phyloP scores from a whole-genome alignment of 2,888 invertebrate species.

The Oligia latruncula region DNA sequence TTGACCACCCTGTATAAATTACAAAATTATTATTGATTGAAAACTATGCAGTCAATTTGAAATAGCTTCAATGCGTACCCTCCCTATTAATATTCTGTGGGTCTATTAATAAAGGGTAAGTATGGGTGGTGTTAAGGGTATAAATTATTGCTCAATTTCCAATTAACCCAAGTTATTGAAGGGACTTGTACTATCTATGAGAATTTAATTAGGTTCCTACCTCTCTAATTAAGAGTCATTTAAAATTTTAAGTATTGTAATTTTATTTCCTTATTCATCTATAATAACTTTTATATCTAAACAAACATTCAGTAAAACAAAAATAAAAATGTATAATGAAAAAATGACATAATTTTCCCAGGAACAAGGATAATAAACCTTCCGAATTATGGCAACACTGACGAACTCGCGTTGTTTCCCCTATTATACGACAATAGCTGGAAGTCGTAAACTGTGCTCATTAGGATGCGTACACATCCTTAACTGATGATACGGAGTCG shows the following conservation, averaged over 20 bases:
- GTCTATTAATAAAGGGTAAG: neutral
- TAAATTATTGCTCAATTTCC: neutral
- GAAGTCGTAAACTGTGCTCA: neutral
- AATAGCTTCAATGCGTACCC: neutral
- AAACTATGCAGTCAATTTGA: neutral
- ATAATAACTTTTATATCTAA: neutral
- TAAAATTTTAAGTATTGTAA: neutral
- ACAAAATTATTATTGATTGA: neutral
- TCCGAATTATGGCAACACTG: neutral
- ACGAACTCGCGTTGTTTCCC: neutral
- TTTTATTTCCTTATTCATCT: neutral
- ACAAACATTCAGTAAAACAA: neutral
- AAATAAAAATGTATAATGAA: neutral
- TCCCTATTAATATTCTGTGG: conserved; percentile 5
- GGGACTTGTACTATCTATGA: no score
- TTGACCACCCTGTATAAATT: neutral
- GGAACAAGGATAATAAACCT: neutral
- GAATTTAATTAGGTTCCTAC: neutral
- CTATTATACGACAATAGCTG: neutral
- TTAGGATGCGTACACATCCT: neutral
- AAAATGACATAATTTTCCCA: neutral
- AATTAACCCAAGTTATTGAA: neutral
- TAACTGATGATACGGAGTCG: neutral
- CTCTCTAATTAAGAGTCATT: neutral
- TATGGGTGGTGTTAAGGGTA: neutral